phyloP scores from a whole-genome alignment of 2,113 vertebrate species.

The Campylomormyrus tamandua region DNA sequence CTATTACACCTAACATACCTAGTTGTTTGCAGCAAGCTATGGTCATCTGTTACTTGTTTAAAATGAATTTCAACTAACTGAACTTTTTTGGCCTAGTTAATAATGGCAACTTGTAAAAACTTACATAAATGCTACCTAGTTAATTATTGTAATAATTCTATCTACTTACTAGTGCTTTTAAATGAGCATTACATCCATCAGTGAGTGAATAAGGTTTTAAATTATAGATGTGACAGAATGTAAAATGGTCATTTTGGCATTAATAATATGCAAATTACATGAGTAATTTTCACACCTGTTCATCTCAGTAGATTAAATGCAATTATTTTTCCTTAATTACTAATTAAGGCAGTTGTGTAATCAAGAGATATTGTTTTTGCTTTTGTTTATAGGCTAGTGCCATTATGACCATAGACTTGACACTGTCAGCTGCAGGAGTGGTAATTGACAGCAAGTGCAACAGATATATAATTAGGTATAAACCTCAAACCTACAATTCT shows the following conservation, averaged over 20 bases:
- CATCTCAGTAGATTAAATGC: conserved; percentile 13
- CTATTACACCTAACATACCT: background rate
- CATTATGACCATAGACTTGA: conserved; percentile 80
- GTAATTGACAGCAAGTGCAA: conserved; percentile 18
- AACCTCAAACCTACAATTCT: background rate
- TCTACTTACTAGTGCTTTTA: background rate
- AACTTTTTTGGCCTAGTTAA: background rate
- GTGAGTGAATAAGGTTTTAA: background rate
- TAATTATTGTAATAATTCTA: background rate
- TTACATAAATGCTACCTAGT: background rate
- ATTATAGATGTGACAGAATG: background rate
- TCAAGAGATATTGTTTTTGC: conserved; percentile 29
- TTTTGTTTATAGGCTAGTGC: conserved; percentile 67
- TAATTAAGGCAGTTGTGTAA: conserved; percentile 15
- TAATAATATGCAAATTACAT: conserved; percentile 18
- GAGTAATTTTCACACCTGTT: conserved; percentile 10
- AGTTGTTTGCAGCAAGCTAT: background rate
- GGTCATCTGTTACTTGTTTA: background rate
- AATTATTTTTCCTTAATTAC: conserved; percentile 28
- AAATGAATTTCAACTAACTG: background rate
- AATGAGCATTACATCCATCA: background rate
- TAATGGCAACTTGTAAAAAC: background rate
- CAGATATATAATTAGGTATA: conserved; percentile 24
- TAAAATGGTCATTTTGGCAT: conserved; percentile 13
- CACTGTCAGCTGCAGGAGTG: conserved; percentile 84